Evolutionary conservation across 2,888 invertebrate genomes (phyloP), one percentile per base, ranked within the genome.

Genomic region (Pheosia gnoma): DNA sequence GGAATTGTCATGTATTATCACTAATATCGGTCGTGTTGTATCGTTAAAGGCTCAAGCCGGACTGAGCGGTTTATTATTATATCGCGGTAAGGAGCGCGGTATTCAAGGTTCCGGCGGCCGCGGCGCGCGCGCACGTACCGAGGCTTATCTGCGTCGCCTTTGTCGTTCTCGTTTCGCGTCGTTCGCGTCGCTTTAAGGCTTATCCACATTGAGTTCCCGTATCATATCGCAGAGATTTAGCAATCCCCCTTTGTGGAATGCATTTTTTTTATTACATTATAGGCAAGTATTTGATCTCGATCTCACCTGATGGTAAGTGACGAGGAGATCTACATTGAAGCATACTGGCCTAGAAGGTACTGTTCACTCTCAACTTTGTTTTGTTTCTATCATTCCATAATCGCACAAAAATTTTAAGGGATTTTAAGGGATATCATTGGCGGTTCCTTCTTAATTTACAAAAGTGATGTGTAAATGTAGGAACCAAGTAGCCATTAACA

Each of bases 11-110:
- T 77, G 78, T 71, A 70, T 79, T 80, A 74, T 82, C 74, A 77
- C 75, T 78, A 63, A 80, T 82, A 84, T 87, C 86, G 84, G 81
- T 89, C 90, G 93, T 91, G 91, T 85, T 79, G 83, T 86, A 83
- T 90, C 89, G 90, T 78, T 90, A 89, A 86, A 91, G 91, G 89
- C 84, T 88, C 82, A 80, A 77, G 86, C 85, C 89, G 87, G 81
- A 93, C 93, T 93, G 93, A 91, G 87, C 87, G 80, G 85, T 86
- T 90, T 89, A 88, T 93, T 90, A 89, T 91, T 89, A 84, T 89
- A 88, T 83, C 82, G 89, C 85, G 87, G 88, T 87, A 89, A 89
- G 90, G 91, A 91, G 90, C 86, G 85, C 83, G 83, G 83, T 82
- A 83, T 81, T 89, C 93, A 92, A 92, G 93, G 92, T 91, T 89